Evolutionary conservation across 1,140 invertebrate species (phyloP).

Genomic region (Protaetia brevitarsis): DNA sequence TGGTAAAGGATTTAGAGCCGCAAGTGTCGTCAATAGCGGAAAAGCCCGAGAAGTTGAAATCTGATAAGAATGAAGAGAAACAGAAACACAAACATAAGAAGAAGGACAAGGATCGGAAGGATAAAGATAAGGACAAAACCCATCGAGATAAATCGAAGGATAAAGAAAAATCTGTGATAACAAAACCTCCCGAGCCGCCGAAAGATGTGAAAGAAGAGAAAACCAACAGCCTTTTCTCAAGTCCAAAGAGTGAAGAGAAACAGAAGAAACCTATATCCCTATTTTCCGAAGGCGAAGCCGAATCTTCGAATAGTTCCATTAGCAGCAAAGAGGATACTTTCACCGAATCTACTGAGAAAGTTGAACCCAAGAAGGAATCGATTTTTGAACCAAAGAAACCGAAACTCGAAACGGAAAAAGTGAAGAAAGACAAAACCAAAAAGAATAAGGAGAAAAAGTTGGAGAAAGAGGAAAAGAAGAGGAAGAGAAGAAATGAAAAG

Average conservation of each 20-base stretch:
- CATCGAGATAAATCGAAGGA: conserved; percentile 21
- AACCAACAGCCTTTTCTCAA: conserved; percentile 22
- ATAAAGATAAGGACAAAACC: conserved; percentile 33
- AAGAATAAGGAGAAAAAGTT: conserved; percentile 55
- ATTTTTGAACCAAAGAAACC: conserved; percentile 21
- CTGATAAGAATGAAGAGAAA: conserved; percentile 34
- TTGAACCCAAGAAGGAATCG: conserved; percentile 30
- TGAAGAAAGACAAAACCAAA: conserved; percentile 32
- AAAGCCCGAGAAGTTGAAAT: conserved; percentile 18
- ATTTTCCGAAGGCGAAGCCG: conserved; percentile 20
- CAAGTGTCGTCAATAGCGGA: background rate
- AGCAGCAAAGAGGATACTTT: conserved; percentile 22
- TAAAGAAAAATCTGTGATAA: conserved; percentile 21
- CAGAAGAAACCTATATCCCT: conserved; percentile 26
- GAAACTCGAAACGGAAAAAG: conserved; percentile 14
- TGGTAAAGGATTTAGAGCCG: background rate
- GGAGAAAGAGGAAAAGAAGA: conserved; percentile 50
- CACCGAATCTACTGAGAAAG: conserved; percentile 24
- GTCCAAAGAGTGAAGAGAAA: conserved; percentile 32
- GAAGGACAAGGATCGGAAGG: conserved; percentile 39
- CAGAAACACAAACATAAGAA: conserved; percentile 44
- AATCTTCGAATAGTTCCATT: conserved; percentile 30
- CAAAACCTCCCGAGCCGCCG: conserved; percentile 5
- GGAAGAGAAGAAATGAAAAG: conserved; percentile 50
- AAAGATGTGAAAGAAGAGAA: conserved; percentile 25